Base-by-base conservation (phyloP, 1,140 invertebrate species). In the Theocolax elegans region DNA sequence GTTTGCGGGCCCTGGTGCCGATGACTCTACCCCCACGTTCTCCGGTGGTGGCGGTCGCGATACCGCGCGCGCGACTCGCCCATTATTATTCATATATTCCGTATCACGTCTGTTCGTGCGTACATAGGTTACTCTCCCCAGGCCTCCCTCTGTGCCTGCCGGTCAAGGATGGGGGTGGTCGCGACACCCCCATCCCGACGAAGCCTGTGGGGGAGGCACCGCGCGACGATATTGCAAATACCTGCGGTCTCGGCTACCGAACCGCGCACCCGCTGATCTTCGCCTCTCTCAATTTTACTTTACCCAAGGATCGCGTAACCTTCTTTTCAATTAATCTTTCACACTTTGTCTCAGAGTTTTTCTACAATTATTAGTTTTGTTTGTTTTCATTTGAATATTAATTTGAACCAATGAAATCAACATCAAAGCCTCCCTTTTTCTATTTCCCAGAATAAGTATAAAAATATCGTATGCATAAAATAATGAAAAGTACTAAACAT, bases 21-120 rank as follows among this genome's bases (percentile, higher is more conserved):
- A 53, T 60, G 54, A 49, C 17, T 70, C 72, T 13, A 4, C 7
- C 2, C 2, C 27, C 27, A n/a, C 54, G 44, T 66, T 56, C 59
- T 62, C 58, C 62, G 71, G 71, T 64, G 75, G 76, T 74, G 75
- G 72, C 62, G 75, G 73, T 77, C 76, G 48, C 81, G 76, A 79
- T 81, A 79, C 77, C 29, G 21, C 21, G 44, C 29, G 73, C 69
- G 71, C n/a, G n/a, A n/a, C 68, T 63, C 44, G 74, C 63, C 73
- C 82, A 86, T 86, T 85, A 83, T 83, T 85, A 85, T 85, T 86
- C 83, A 86, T 86, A 85, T 85, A 85, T 85, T 85, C 83, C 77
- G 76, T 80, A 81, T 82, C 83, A 84, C 78, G 83, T 83, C 78
- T 83, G 81, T 79, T 81, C 79, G 77, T 79, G 81, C 77, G 75